phyloP scores from a whole-genome alignment of 2,888 invertebrate genomes.

The Drosophila fungiperda region DNA sequence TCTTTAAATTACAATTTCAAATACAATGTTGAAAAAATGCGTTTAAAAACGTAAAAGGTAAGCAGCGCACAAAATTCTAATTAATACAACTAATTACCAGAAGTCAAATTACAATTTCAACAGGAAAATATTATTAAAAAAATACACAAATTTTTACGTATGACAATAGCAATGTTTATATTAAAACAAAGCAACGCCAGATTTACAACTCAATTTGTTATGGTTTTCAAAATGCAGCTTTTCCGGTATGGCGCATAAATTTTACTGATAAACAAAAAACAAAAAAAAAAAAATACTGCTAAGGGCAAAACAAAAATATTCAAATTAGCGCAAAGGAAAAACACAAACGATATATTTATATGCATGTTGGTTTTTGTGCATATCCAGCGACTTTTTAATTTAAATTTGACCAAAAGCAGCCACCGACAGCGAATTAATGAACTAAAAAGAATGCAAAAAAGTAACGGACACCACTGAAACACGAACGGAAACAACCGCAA shows the following conservation, averaged over 20 bases:
- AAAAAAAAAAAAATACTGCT: neutral
- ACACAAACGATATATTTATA: conserved; percentile 7
- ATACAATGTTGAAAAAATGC: neutral
- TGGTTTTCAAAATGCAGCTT: conserved; percentile 38
- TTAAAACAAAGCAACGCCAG: conserved; percentile 45
- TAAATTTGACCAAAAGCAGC: conserved; percentile 63
- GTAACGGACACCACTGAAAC: conserved; percentile 17
- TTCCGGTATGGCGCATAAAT: conserved; percentile 59
- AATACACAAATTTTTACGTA: neutral
- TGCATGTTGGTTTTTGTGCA: conserved; percentile 5
- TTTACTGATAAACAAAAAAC: conserved; percentile 34
- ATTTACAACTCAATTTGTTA: conserved; percentile 68
- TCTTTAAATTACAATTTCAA: neutral
- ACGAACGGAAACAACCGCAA: conserved; percentile 22
- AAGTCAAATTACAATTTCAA: neutral
- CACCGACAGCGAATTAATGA: conserved; percentile 62
- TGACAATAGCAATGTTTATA: conserved; percentile 51
- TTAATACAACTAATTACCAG: conserved; percentile 24
- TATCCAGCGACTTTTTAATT: conserved; percentile 62
- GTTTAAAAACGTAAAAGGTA: conserved; percentile 30
- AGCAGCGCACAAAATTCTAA: conserved; percentile 26
- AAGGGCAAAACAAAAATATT: conserved; percentile 57
- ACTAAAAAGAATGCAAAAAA: conserved; percentile 51
- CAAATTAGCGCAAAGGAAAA: conserved; percentile 53
- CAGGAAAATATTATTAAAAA: neutral